A percentile compares a stretch with the other conserved stretches of the same genome.
phyloP scores from a whole-genome alignment of 2,888 invertebrate species.

The Caenorhabditis macrosperma region DNA sequence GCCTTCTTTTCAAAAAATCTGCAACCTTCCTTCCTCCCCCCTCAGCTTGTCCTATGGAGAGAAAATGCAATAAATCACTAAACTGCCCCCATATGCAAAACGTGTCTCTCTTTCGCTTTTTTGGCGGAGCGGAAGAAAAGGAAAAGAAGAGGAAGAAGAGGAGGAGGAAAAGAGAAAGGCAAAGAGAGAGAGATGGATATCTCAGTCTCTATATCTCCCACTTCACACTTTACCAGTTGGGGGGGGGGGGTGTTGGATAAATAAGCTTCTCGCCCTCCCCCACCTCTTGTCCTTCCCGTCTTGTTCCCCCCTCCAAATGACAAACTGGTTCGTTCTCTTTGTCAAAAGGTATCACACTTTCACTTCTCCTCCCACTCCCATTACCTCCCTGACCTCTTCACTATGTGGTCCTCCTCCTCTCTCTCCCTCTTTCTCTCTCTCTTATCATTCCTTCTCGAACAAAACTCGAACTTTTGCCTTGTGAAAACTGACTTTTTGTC shows the following conservation, averaged over 20 bases:
- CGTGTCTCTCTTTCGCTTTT: conserved; percentile 12
- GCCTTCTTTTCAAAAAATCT: not conserved
- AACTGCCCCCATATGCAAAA: conserved; percentile 34
- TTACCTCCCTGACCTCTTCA: not conserved
- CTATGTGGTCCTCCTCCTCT: not conserved
- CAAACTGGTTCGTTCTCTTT: conserved; percentile 1
- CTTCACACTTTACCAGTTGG: conserved; percentile 4
- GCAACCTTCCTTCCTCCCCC: not conserved
- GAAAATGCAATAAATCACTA: conserved; percentile 2
- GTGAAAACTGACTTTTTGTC: too few species aligned
- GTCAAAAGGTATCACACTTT: conserved; percentile 18
- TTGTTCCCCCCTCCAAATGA: not conserved
- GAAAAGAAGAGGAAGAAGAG: conserved; percentile 4
- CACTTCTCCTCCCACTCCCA: conserved; percentile 1
- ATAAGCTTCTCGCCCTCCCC: not conserved
- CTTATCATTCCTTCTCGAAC: not conserved
- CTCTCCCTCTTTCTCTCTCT: not conserved
- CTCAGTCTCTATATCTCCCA: not conserved
- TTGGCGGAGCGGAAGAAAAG: not conserved
- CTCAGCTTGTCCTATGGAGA: not conserved
- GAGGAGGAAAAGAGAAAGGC: too few species aligned
- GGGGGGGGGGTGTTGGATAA: too few species aligned
- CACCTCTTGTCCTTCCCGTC: not conserved
- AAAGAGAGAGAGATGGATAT: too few species aligned
- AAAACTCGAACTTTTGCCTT: too few species aligned